These are phyloP conservation scores for Salvelinus fontinalis DNA, from an alignment of 2,113 vertebrate species.

Conservation along the genomic window DNA sequence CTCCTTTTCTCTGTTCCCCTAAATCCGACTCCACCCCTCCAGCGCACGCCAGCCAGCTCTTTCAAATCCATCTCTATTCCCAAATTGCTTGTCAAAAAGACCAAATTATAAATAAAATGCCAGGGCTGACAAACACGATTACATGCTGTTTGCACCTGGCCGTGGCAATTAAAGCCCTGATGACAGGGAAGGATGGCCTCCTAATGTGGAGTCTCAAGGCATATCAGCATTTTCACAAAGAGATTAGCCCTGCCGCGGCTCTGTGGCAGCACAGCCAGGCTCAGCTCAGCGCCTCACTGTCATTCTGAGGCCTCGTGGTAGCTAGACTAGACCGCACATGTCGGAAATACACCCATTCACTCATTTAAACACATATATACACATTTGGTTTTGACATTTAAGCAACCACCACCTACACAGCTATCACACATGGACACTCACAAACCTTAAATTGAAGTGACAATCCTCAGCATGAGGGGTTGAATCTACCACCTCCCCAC, in stretches of 20 bases:
- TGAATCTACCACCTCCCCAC: too few species aligned
- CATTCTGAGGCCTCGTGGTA: constrained; percentile 40
- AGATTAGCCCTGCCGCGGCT: constrained; percentile 53
- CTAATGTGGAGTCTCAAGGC: constrained; percentile 70
- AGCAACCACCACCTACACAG: too few species aligned
- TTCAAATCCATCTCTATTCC: constrained; percentile 55
- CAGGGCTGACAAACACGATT: constrained; percentile 73
- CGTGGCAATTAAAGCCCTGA: constrained; percentile 70
- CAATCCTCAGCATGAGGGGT: too few species aligned
- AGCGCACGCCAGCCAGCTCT: constrained; percentile 35
- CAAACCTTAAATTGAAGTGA: too few species aligned
- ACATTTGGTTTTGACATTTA: not conserved
- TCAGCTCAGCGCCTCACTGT: constrained; percentile 25
- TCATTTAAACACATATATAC: not conserved
- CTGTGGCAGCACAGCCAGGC: constrained; percentile 27
- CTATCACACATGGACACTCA: too few species aligned
- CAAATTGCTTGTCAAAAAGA: constrained; percentile 72
- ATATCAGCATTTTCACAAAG: constrained; percentile 63
- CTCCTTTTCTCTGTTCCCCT: constrained; percentile 20
- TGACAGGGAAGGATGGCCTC: constrained; percentile 67
- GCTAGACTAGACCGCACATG: not conserved
- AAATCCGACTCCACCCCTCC: constrained; percentile 54
- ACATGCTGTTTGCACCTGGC: constrained; percentile 34
- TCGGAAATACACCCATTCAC: not conserved
- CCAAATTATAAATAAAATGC: constrained; percentile 69